Evolutionary conservation across 2,888 invertebrate genomes (phyloP).

Genomic region (Brachypalpus laphriformis): DNA sequence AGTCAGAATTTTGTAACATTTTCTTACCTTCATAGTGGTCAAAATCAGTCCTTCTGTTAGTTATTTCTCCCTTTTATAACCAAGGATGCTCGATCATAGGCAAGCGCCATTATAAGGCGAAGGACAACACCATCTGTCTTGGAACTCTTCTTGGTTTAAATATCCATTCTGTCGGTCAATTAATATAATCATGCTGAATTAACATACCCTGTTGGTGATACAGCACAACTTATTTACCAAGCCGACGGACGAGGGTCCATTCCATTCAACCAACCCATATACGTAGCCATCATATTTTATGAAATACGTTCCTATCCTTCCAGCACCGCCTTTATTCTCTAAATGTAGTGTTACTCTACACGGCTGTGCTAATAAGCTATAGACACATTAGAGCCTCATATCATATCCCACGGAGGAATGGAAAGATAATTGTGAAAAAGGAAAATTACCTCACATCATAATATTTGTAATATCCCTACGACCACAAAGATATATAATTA

Average conservation of each 20-base stretch:
- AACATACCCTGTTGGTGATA: neutral
- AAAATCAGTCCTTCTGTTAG: too few species aligned
- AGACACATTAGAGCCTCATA: neutral
- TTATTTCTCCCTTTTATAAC: too few species aligned
- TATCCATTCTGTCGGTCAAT: too few species aligned
- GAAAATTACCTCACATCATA: slow-evolving; percentile 19
- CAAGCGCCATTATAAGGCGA: too few species aligned
- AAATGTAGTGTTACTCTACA: neutral
- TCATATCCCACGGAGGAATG: neutral
- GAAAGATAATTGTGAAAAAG: slow-evolving; percentile 1
- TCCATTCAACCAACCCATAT: neutral
- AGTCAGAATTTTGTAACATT: too few species aligned
- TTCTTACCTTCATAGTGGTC: too few species aligned
- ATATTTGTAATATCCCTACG: slow-evolving; percentile 12
- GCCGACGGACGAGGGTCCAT: neutral
- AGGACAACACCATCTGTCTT: too few species aligned
- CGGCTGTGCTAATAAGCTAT: neutral
- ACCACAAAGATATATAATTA: slow-evolving; percentile 5
- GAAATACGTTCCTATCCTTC: neutral
- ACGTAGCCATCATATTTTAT: neutral
- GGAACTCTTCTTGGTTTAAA: too few species aligned
- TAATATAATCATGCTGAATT: neutral
- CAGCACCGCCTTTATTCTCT: neutral
- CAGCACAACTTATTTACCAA: neutral
- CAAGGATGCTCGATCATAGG: too few species aligned